A percentile compares a stretch with the other conserved stretches of the same genome.
These are phyloP conservation scores for Carcinoscorpius rotundicauda DNA, from an alignment of 1,140 invertebrate genomes.

Conservation along the genomic window DNA sequence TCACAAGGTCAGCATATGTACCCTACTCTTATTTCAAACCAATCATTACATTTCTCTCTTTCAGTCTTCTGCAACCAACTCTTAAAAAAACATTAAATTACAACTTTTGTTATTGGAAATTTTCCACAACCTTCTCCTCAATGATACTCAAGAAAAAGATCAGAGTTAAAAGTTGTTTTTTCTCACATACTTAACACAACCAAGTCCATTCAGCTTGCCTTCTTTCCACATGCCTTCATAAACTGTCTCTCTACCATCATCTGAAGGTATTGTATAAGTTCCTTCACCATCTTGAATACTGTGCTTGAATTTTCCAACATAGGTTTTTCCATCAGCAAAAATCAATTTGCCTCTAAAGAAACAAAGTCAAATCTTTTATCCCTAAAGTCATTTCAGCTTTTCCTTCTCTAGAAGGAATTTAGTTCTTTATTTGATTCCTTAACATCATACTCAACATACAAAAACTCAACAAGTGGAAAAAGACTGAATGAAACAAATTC, in stretches of 20 bases:
- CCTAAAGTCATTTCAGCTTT: not conserved
- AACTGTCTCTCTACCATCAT: conserved; percentile 25
- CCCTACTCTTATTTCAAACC: too few relatives aligned
- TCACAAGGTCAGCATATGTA: too few relatives aligned
- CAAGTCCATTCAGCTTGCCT: conserved; percentile 66
- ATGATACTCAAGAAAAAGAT: too few relatives aligned
- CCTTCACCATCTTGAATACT: conserved; percentile 54
- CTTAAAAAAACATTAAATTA: too few relatives aligned
- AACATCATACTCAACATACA: too few relatives aligned
- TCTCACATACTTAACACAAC: conserved; percentile 49
- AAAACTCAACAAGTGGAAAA: not conserved
- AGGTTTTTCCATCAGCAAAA: conserved; percentile 64
- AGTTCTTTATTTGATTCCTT: too few relatives aligned
- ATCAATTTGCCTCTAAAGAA: conserved; percentile 50
- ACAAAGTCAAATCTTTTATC: conserved; percentile 5
- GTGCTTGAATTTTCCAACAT: conserved; percentile 61
- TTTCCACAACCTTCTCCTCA: too few relatives aligned
- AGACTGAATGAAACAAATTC: not conserved
- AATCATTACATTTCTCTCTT: too few relatives aligned
- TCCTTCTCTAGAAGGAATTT: too few relatives aligned
- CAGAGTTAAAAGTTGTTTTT: not conserved
- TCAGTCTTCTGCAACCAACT: too few relatives aligned
- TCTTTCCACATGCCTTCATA: conserved; percentile 77
- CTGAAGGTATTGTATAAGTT: conserved; percentile 22
- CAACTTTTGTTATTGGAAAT: too few relatives aligned